phyloP scores from a whole-genome alignment of 2,888 invertebrate species.

The Cerceris ruficornis region DNA sequence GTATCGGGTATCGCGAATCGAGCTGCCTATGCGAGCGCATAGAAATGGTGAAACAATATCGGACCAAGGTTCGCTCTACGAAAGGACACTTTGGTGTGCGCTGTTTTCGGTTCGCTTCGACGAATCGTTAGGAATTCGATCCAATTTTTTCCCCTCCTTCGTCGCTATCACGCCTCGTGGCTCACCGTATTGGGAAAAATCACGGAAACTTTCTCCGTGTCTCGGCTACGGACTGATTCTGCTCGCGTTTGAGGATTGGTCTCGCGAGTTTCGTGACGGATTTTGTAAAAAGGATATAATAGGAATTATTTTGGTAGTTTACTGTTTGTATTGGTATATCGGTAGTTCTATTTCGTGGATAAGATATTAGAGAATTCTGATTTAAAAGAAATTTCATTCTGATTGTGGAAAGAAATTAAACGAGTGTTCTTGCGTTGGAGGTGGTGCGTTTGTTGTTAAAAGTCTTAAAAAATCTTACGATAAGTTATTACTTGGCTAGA shows the following conservation, averaged over 20 bases:
- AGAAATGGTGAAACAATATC: conserved; percentile 37
- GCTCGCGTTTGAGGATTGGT: background rate
- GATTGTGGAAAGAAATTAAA: too few species aligned
- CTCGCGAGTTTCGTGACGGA: background rate
- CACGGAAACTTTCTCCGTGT: conserved; percentile 47
- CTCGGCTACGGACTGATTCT: background rate
- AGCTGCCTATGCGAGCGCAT: conserved; percentile 27
- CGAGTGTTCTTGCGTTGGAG: too few species aligned
- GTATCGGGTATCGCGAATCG: conserved; percentile 51
- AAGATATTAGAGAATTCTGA: too few species aligned
- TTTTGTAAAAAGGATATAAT: background rate
- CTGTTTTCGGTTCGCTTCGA: conserved; percentile 13
- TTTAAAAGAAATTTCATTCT: too few species aligned
- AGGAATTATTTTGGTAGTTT: too few species aligned
- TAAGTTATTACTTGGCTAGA: too few species aligned
- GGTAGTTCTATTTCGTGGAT: too few species aligned
- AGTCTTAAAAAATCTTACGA: too few species aligned
- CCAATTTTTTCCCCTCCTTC: background rate
- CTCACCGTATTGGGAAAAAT: conserved; percentile 22
- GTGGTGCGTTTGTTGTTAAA: too few species aligned
- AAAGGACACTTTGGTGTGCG: conserved; percentile 25
- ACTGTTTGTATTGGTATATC: too few species aligned
- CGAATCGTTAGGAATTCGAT: conserved; percentile 25
- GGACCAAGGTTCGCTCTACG: conserved; percentile 38
- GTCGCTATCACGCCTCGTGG: background rate